A percentile compares a stretch with the other conserved stretches of the same genome.
Conservation (phyloP, 2,113 vertebrate genomes). For the Leucoraja erinaceus region DNA sequence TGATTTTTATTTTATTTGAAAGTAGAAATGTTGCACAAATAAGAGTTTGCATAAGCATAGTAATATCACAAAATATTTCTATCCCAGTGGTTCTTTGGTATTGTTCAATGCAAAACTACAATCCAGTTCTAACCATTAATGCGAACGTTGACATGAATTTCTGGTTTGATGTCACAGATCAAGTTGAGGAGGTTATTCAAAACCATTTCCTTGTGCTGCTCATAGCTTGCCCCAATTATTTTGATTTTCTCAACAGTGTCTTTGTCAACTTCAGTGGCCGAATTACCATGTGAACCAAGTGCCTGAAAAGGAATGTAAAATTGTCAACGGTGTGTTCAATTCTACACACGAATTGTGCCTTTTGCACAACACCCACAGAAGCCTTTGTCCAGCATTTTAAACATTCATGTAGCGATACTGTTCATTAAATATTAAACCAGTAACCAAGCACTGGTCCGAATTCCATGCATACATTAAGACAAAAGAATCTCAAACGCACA, state of each 20-base stretch:
- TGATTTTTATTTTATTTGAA: slow-evolving; percentile 5
- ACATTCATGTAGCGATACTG: neutral
- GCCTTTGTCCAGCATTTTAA: neutral
- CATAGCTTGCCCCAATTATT: slow-evolving; percentile 74
- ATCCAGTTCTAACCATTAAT: slow-evolving; percentile 66
- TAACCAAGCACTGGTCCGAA: neutral
- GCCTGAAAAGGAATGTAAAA: slow-evolving; percentile 55
- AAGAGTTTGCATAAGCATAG: slow-evolving; percentile 10
- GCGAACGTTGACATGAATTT: slow-evolving; percentile 89
- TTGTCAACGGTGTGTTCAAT: neutral
- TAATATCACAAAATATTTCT: slow-evolving; percentile 17
- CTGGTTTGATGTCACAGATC: slow-evolving; percentile 83
- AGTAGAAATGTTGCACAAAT: slow-evolving; percentile 15
- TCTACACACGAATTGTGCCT: neutral
- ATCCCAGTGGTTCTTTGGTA: neutral
- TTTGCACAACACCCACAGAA: neutral
- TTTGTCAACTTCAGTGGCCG: slow-evolving; percentile 84
- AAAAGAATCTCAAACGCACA: neutral
- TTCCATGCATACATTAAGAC: neutral
- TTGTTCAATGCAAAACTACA: neutral
- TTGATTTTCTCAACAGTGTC: slow-evolving; percentile 80
- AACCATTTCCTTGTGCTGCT: slow-evolving; percentile 73
- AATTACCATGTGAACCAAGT: slow-evolving; percentile 88
- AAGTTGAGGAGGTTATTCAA: slow-evolving; percentile 73
- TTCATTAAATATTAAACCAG: neutral